Conservation (phyloP, 2,888 invertebrate genomes). For the Sphaeridia pumilis region DNA sequence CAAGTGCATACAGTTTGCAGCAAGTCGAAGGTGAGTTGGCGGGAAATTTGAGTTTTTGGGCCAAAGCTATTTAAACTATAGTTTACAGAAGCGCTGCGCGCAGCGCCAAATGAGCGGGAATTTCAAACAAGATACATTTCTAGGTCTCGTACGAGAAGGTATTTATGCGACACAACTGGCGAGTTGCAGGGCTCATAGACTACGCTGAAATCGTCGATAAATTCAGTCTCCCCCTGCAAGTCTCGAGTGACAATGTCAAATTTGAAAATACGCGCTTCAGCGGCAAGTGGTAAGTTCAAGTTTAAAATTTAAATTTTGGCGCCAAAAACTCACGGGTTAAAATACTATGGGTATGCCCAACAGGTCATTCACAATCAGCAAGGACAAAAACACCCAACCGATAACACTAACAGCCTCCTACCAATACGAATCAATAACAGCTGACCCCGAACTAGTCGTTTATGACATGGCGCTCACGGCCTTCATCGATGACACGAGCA, state of each 20-base stretch:
- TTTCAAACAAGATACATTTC: not conserved
- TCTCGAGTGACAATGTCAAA: conserved; percentile 15
- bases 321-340: no score
- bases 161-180: conserved; percentile 24
- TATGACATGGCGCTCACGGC: conserved; percentile 23
- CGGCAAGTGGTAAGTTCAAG: conserved; percentile 11
- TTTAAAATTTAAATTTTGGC: not conserved
- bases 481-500: conserved; percentile 21
- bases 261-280: conserved; percentile 9
- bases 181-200: conserved; percentile 22
- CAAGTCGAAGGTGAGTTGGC: conserved; percentile 10
- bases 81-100: no score
- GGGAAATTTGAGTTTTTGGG: not conserved
- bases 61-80: not conserved
- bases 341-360: not conserved
- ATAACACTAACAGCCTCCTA: conserved; percentile 23
- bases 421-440: conserved; percentile 26
- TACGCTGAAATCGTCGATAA: conserved; percentile 24
- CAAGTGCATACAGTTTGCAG: conserved; percentile 9
- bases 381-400: conserved; percentile 10
- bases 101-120: no score
- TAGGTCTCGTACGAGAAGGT: conserved; percentile 23
- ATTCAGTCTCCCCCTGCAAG: conserved; percentile 22
- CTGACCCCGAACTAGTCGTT: conserved; percentile 19
- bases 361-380: conserved; percentile 10